A percentile compares a stretch with the other conserved stretches of the same genome.
Conservation (phyloP, 2,888 invertebrate genomes). For the Chloroclystis v-ata region DNA sequence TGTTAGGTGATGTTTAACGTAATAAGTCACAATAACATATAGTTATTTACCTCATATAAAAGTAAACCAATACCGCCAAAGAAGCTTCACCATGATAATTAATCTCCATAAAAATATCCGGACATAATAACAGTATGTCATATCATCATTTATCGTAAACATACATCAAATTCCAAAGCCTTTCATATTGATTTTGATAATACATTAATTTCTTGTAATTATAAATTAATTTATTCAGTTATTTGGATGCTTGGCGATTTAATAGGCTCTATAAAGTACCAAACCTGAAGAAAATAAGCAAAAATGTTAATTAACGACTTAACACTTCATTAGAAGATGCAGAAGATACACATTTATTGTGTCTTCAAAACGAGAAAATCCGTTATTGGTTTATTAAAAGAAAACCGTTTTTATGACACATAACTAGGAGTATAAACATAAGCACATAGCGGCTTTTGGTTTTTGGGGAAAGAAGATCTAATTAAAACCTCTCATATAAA, state of each 20-base stretch:
- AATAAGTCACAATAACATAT: too few relatives aligned
- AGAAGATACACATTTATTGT: constrained; percentile 30
- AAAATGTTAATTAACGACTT: constrained; percentile 32
- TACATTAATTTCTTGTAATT: constrained; percentile 21
- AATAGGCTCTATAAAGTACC: constrained; percentile 26
- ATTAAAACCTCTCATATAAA: constrained; percentile 8
- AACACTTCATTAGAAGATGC: constrained; percentile 31
- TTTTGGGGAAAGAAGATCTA: constrained; percentile 11
- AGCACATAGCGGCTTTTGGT: constrained; percentile 12
- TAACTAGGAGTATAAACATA: constrained; percentile 29
- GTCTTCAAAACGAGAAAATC: constrained; percentile 25
- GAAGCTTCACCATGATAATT: not conserved
- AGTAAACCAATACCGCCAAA: not conserved
- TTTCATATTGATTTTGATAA: constrained; percentile 17
- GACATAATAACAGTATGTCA: constrained; percentile 1
- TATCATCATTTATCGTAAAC: constrained; percentile 1
- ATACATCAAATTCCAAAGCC: constrained; percentile 5
- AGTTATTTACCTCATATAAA: too few relatives aligned
- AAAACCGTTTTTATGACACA: constrained; percentile 29
- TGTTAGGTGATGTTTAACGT: too few relatives aligned
- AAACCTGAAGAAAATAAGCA: constrained; percentile 25
- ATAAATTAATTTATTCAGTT: constrained; percentile 19
- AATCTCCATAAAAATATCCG: constrained; percentile 4
- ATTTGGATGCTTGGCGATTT: constrained; percentile 21
- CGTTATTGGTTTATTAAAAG: constrained; percentile 31